These are phyloP conservation scores for Chiloscyllium plagiosum DNA, from an alignment of 2,113 vertebrate genomes.

Conservation along the genomic window DNA sequence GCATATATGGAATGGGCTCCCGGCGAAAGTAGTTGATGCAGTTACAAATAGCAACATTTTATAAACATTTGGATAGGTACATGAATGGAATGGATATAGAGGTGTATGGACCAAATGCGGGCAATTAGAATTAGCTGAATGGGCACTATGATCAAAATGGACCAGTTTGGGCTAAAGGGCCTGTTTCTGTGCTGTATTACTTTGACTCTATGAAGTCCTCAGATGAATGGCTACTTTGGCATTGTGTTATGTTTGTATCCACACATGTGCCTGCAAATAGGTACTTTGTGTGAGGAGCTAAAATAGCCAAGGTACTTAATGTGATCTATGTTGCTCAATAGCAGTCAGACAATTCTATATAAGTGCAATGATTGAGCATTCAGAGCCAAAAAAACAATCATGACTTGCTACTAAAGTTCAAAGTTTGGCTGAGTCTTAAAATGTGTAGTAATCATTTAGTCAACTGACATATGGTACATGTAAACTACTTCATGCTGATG, in stretches of 20 bases:
- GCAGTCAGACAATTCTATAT: background rate
- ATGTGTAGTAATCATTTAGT: background rate
- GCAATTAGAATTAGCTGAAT: too few species aligned
- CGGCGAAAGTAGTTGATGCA: too few species aligned
- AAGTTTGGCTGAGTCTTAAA: background rate
- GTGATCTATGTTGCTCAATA: background rate
- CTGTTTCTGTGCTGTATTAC: too few species aligned
- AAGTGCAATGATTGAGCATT: background rate
- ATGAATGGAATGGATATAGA: too few species aligned
- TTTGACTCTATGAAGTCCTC: background rate
- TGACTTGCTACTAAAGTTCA: background rate
- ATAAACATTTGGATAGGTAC: too few species aligned
- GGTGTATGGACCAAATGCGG: too few species aligned
- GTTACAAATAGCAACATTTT: too few species aligned
- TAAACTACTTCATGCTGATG: background rate
- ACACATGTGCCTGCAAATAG: background rate
- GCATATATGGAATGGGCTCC: too few species aligned
- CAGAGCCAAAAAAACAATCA: background rate
- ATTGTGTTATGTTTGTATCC: background rate
- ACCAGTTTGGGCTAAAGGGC: too few species aligned
- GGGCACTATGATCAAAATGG: too few species aligned
- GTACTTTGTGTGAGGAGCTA: background rate
- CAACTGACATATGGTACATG: background rate
- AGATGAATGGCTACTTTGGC: background rate
- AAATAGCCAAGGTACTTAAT: background rate